Percentiles rank a stretch among this genome's conserved stretches.
These are phyloP conservation scores for Drosophila nasuta DNA, from an alignment of 1,140 invertebrate genomes.

Conservation along the genomic window DNA sequence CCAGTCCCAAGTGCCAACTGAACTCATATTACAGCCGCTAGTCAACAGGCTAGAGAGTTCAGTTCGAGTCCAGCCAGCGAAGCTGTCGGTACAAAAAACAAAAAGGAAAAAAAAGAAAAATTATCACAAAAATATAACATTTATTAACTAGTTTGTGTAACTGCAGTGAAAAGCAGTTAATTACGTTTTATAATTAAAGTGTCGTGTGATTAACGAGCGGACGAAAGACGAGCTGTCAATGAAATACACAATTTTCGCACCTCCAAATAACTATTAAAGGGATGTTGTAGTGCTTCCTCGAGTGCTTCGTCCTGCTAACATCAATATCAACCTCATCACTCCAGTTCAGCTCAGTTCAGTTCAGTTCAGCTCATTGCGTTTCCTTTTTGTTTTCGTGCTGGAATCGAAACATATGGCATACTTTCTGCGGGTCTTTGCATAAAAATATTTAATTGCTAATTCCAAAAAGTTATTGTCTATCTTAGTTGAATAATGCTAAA, in stretches of 20 bases:
- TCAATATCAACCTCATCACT: not conserved
- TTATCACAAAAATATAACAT: not conserved
- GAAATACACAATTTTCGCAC: not conserved
- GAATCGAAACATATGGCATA: conserved; percentile 25
- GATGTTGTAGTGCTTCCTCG: conserved; percentile 19
- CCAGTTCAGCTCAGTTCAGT: not conserved
- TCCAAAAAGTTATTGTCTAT: too few species aligned
- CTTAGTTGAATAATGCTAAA: too few species aligned
- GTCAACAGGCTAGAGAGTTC: conserved; percentile 48
- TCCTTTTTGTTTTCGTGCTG: conserved; percentile 5
- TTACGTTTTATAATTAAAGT: conserved; percentile 68
- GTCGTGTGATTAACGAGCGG: conserved; percentile 1
- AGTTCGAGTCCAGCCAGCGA: conserved; percentile 69
- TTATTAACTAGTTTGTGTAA: conserved; percentile 1
- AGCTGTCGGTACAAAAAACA: conserved; percentile 64
- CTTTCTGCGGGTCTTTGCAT: too few species aligned
- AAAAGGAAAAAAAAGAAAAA: conserved; percentile 3
- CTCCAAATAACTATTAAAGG: not conserved
- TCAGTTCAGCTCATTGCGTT: conserved; percentile 5
- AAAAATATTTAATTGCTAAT: not conserved
- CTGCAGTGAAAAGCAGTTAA: conserved; percentile 55
- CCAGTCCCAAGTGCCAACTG: conserved; percentile 26
- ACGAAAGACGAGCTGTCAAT: not conserved
- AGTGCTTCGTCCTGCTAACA: not conserved
- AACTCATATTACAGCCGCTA: conserved; percentile 37